Conservation (phyloP, 2,888 invertebrate genomes). For the Chloroclystis v-ata region DNA sequence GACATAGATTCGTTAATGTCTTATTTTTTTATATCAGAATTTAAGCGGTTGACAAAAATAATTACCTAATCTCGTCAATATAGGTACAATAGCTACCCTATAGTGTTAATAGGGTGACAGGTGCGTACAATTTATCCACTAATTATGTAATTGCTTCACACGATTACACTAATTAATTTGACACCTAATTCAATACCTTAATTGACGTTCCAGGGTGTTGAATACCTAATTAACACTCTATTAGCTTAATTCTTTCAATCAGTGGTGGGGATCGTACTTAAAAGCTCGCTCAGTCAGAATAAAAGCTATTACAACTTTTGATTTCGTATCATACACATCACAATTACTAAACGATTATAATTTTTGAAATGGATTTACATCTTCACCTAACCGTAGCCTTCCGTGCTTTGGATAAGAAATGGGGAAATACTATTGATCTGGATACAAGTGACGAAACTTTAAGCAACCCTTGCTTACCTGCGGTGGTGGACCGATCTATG, state of each 20-base stretch:
- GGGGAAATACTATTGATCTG: slow-evolving; percentile 51
- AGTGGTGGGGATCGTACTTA: slow-evolving; percentile 9
- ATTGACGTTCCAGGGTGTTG: slow-evolving; percentile 9
- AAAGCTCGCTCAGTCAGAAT: slow-evolving; percentile 6
- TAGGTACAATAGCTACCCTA: too few relatives aligned
- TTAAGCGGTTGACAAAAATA: too few relatives aligned
- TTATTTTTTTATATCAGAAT: too few relatives aligned
- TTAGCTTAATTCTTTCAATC: slow-evolving; percentile 21
- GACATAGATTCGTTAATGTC: too few relatives aligned
- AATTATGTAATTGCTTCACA: slow-evolving; percentile 6
- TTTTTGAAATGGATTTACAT: slow-evolving; percentile 48
- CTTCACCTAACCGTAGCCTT: slow-evolving; percentile 51
- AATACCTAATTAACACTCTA: slow-evolving; percentile 15
- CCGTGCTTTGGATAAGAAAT: slow-evolving; percentile 51
- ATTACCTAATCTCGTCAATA: too few relatives aligned
- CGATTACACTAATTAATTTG: slow-evolving; percentile 15
- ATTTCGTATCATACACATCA: slow-evolving; percentile 5
- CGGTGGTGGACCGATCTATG: slow-evolving; percentile 39
- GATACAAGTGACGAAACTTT: slow-evolving; percentile 34
- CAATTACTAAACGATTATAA: not conserved
- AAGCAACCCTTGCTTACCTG: slow-evolving; percentile 37
- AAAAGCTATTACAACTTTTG: slow-evolving; percentile 5
- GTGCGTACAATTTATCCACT: slow-evolving; percentile 7
- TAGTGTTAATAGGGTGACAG: not conserved
- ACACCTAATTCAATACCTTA: slow-evolving; percentile 17